Percentiles rank a stretch among this genome's conserved stretches.
Evolutionary conservation across 2,888 invertebrate genomes (phyloP).

Genomic region (Yponomeuta cagnagella): DNA sequence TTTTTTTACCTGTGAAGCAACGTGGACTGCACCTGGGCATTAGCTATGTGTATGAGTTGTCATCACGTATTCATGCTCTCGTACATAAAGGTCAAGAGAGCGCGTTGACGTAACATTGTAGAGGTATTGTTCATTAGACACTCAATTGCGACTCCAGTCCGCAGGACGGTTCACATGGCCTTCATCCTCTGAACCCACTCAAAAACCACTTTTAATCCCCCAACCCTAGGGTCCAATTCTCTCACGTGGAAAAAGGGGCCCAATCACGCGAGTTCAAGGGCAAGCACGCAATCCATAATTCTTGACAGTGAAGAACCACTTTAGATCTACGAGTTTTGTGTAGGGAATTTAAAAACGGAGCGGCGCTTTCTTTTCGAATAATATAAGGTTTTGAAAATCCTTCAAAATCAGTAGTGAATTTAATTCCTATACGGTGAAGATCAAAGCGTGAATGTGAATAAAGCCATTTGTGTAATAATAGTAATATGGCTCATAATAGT

Average conservation of each 20-base stretch:
- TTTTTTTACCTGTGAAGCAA: background rate
- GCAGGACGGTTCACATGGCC: background rate
- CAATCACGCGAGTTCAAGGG: background rate
- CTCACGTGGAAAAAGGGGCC: background rate
- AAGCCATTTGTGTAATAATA: too few relatives aligned
- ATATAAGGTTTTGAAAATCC: too few relatives aligned
- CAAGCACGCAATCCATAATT: background rate
- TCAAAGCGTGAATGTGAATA: too few relatives aligned
- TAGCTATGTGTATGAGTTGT: constrained; percentile 28
- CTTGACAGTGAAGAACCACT: background rate
- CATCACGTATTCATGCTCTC: constrained; percentile 31
- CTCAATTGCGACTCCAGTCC: background rate
- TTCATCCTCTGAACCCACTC: background rate
- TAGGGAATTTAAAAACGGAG: background rate
- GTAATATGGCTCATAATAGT: too few relatives aligned
- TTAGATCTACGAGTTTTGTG: background rate
- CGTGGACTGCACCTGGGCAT: background rate
- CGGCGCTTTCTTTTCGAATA: too few relatives aligned
- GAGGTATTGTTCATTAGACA: constrained; percentile 1
- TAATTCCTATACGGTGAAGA: too few relatives aligned
- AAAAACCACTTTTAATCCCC: background rate
- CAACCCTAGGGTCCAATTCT: background rate
- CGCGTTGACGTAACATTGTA: constrained; percentile 1
- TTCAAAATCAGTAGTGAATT: too few relatives aligned
- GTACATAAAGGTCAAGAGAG: constrained; percentile 10